Evolutionary conservation across 2,113 vertebrate genomes (phyloP), one percentile per base, ranked within the genome.

Genomic region (Datnioides undecimradiatus): DNA sequence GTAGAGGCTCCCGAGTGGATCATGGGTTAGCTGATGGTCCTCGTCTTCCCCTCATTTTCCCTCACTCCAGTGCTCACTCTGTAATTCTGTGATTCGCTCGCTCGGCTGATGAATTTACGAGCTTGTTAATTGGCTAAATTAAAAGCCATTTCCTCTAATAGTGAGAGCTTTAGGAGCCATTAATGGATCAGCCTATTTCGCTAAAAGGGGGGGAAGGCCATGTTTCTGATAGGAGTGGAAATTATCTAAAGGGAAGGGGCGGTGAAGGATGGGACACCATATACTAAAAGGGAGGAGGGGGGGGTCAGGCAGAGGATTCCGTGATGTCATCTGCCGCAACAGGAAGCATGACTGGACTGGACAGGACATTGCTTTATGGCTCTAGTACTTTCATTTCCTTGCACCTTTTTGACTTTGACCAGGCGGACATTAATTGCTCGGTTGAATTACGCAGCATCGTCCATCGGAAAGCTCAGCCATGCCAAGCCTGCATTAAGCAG

Each of bases 121-220:
- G 52, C 80, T 79, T 73, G 69, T 85, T 92, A 86, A 92, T 79
- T 88, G 72, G 73, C 57, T 55, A 83, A 89, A 94, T 92, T 90
- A 90, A 93, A 92, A 91, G 80, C 75, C 45, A 66, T 90, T 90
- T 80, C 75, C 77, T 85, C 21, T 77, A 80, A 92, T 73, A 71
- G 79, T 27, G 14, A 65, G 64, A 73, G 73, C 80, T 88, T 85
- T 78, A 73, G 58, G 55, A 64, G 68, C 70, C 27, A 57, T 88
- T 84, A 92, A 79, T 62, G 68, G 72, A 85, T 85, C 41, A 13
- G 43, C 64, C 70, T 76, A 72, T 90, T 85, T 49, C 0, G 11
- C 31, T 73, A 59, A 80, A 83, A 92, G 69, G 73, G 27, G 27
- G 46, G 69, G 10, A 23, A 27, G 40, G 74, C 46, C 34, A 29